Evolutionary conservation across 35 echinoderm and acorn worm genomes (phyloP).

Genomic region (Heliocidaris tuberculata): DNA sequence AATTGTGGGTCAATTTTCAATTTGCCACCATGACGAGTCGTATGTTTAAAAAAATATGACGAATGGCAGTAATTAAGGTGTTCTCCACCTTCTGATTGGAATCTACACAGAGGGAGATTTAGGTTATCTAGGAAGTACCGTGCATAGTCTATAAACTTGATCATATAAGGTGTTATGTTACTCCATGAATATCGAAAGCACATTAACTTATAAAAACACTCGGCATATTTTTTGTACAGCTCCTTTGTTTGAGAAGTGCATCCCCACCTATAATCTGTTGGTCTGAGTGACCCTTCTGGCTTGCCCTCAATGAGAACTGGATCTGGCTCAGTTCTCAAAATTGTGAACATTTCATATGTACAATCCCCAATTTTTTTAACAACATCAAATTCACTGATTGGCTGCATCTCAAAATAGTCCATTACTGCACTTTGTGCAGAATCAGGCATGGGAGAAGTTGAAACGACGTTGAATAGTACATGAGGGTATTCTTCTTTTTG

Average conservation of each 20-base stretch:
- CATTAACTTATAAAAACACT: slow-evolving; percentile 76
- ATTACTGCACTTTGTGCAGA: neutral
- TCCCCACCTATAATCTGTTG: neutral
- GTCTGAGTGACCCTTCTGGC: neutral
- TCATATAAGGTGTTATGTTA: slow-evolving; percentile 61
- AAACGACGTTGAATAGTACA: slow-evolving; percentile 52
- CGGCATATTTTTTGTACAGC: slow-evolving; percentile 52
- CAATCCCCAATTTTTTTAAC: slow-evolving; percentile 53
- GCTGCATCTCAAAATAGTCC: neutral
- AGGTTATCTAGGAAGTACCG: slow-evolving; percentile 45
- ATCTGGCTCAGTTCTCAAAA: slow-evolving; percentile 34
- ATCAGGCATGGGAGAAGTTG: neutral
- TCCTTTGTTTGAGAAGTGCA: neutral
- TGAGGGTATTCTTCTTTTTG: slow-evolving; percentile 52
- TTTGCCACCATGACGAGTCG: too few species aligned
- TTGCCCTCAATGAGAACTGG: slow-evolving; percentile 9
- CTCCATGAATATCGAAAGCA: too few species aligned
- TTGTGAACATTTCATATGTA: slow-evolving; percentile 56
- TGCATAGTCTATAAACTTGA: slow-evolving; percentile 68
- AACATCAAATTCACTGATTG: slow-evolving; percentile 43
- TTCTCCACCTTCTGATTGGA: slow-evolving; percentile 68
- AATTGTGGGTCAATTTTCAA: too few species aligned
- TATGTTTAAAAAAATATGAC: too few species aligned
- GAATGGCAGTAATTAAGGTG: slow-evolving; percentile 60
- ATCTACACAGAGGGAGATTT: slow-evolving; percentile 53